phyloP scores from a whole-genome alignment of 2,113 vertebrate species.

The Onychostruthus taczanowskii region DNA sequence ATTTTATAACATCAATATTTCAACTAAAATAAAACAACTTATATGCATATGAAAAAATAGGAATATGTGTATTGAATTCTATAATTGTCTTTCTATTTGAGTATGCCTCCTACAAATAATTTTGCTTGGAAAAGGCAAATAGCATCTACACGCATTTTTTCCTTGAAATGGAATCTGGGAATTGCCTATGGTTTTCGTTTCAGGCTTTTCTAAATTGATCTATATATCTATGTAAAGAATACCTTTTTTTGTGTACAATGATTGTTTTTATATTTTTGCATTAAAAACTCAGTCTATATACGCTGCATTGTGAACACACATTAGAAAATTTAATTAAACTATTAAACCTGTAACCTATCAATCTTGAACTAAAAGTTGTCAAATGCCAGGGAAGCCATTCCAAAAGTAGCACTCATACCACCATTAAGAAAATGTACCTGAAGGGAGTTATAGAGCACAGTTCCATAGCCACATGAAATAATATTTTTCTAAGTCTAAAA shows the following conservation, averaged over 20 bases:
- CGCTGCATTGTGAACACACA: neutral
- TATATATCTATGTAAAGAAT: neutral
- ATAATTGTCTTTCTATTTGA: neutral
- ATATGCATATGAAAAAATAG: neutral
- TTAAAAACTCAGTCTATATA: neutral
- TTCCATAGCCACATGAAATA: conserved; percentile 8
- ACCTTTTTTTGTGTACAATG: neutral
- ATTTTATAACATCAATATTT: neutral
- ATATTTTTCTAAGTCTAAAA: conserved; percentile 33
- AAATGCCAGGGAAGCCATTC: neutral
- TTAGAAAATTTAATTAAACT: conserved; percentile 11
- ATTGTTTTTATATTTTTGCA: neutral
- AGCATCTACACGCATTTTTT: neutral
- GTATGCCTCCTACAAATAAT: neutral
- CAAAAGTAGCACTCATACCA: neutral
- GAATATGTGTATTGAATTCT: neutral
- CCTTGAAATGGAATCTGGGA: neutral
- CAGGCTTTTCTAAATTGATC: neutral
- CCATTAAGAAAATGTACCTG: conserved; percentile 10
- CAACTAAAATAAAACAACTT: neutral
- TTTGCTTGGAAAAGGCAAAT: neutral
- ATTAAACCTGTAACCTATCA: neutral
- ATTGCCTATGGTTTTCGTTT: neutral
- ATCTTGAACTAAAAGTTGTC: neutral
- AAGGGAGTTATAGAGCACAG: neutral